Base-by-base conservation (phyloP, 2,113 vertebrate genomes). In the Taurulus bubalis region DNA sequence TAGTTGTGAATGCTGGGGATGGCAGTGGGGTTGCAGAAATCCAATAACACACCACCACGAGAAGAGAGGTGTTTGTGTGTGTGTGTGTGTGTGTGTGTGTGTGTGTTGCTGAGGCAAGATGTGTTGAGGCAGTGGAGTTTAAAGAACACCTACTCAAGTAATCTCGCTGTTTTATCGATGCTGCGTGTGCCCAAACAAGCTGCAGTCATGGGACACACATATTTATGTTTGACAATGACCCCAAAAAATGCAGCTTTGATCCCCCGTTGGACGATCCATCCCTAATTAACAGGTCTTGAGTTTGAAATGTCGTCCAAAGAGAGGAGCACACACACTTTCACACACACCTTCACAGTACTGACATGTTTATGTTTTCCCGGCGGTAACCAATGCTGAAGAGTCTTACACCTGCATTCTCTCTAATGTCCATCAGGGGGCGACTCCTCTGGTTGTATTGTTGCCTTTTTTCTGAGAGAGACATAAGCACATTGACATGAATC, bases 41-140 rank as follows among this genome's bases (percentile, higher is more conserved):
- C n/a, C 71, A 79, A 82, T 79, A 66, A 71, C 59, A 55, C 28
- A 24, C 18, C 15, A 53, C 40, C 30, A 79, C 49, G 53, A 60
- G 30, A 32, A n/a, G n/a, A n/a, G n/a, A n/a, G n/a, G n/a, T 73
- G 60, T 42, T 53, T 69, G 28, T 64, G 28, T 53, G 38, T 62
- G 65, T 51, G 42, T 73, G 60, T 42, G 65, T 69, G 28, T 64
- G 28, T 53, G 38, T 62, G 65, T 51, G 42, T 60, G 60, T 55
- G 58, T n/a, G 14, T 73, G 20, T n/a, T 76, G 40, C 55, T 36
- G 16, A 74, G 32, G 40, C 18, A 42, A 70, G 26, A 56, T 22
- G 51, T 47, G 56, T 38, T 64, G 59, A 16, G 36, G n/a, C 58
- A 47, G 38, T 8, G 26, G 47, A 26, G 42, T 70, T 58, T 51